Percentiles rank a stretch among this genome's conserved stretches.
These are phyloP conservation scores for Mamestra configurata DNA, from an alignment of 1,140 invertebrate genomes.

Conservation along the genomic window DNA sequence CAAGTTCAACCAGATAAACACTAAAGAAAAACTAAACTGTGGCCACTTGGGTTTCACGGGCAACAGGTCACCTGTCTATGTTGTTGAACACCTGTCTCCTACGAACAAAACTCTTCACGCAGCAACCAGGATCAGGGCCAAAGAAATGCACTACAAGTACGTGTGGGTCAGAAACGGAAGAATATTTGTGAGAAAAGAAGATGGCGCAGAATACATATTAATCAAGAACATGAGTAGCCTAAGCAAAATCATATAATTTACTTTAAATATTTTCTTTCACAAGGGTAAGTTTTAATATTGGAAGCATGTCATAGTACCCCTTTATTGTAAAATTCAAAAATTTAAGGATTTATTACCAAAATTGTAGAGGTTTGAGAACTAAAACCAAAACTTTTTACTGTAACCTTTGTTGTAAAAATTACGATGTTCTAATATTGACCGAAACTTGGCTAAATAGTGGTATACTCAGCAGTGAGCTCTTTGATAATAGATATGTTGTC, in stretches of 20 bases:
- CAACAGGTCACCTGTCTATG: neutral
- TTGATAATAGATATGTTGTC: conserved; percentile 51
- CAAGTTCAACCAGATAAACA: neutral
- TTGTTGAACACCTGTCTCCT: neutral
- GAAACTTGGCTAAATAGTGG: conserved; percentile 54
- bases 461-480: conserved; percentile 49
- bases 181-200: neutral
- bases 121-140: neutral
- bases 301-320: neutral
- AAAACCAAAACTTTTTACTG: conserved; percentile 17
- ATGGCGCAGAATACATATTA: neutral
- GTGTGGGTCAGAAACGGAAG: neutral
- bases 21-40: neutral
- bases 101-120: neutral
- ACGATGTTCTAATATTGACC: conserved; percentile 48
- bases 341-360: neutral
- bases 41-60: neutral
- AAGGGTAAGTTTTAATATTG: too few species aligned
- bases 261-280: too few species aligned
- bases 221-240: neutral
- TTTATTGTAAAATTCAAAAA: conserved; percentile 27
- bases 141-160: neutral
- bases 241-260: too few species aligned
- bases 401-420: conserved; percentile 29
- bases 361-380: conserved; percentile 14